These are phyloP conservation scores for Cataglyphis rosenhaueri DNA, from an alignment of 2,888 invertebrate genomes.

Conservation along the genomic window DNA sequence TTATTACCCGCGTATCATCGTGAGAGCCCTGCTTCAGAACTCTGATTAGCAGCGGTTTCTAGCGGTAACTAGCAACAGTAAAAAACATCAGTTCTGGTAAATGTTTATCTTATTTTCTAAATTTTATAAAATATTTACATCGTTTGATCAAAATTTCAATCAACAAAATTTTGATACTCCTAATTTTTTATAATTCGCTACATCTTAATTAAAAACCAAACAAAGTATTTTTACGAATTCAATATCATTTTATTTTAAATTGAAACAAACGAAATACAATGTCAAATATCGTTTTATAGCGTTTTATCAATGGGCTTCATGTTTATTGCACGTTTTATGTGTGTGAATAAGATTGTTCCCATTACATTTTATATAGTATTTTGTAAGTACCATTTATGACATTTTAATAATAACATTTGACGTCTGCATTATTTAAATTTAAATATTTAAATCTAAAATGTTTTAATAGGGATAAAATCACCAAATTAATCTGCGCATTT, in stretches of 20 bases:
- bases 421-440: neutral
- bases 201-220: neutral
- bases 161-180: neutral
- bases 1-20: slow-evolving; percentile 12
- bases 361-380: neutral
- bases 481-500: neutral
- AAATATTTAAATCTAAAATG: neutral
- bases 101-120: neutral
- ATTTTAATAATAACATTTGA: neutral
- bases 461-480: neutral
- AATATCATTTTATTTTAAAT: neutral
- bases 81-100: neutral
- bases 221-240: neutral
- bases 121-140: neutral
- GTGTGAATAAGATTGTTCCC: neutral
- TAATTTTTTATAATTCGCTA: neutral
- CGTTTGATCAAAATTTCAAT: neutral
- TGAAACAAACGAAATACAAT: neutral
- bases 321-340: neutral
- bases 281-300: neutral
- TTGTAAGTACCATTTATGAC: neutral
- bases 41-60: neutral
- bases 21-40: neutral
- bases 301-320: neutral
- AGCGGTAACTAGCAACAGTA: neutral